phyloP scores from a whole-genome alignment of 1,140 invertebrate genomes.

The Brachionus plicatilis region DNA sequence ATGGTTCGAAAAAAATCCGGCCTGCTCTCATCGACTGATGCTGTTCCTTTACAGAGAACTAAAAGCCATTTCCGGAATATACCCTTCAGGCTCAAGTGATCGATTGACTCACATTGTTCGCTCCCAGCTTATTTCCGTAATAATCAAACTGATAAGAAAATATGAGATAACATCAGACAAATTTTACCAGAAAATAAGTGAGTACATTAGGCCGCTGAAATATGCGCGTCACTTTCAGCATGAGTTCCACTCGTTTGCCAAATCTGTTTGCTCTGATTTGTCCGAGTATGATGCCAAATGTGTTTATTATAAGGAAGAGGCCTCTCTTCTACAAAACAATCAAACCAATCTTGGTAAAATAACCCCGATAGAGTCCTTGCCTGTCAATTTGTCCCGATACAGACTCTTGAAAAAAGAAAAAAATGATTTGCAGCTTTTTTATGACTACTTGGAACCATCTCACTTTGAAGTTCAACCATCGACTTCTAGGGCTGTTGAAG shows the following conservation, averaged over 20 bases:
- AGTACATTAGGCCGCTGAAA: neutral
- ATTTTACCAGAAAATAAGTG: slow-evolving; percentile 2
- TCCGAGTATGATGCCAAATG: slow-evolving; percentile 5
- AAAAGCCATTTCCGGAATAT: slow-evolving; percentile 59
- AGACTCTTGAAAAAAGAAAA: slow-evolving; percentile 4
- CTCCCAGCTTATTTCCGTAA: slow-evolving; percentile 6
- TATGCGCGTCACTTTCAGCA: slow-evolving; percentile 28
- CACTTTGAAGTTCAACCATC: neutral
- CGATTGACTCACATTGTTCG: neutral
- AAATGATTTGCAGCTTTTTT: neutral
- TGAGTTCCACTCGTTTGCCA: neutral
- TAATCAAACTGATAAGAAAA: slow-evolving; percentile 12
- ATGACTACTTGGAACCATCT: neutral
- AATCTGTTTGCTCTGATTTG: slow-evolving; percentile 23
- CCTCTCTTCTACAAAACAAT: neutral
- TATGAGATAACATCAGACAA: neutral
- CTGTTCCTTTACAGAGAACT: slow-evolving; percentile 83
- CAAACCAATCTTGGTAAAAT: neutral
- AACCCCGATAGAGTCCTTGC: neutral
- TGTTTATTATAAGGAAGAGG: slow-evolving; percentile 16
- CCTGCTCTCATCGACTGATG: slow-evolving; percentile 70
- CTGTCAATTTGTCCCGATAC: slow-evolving; percentile 7
- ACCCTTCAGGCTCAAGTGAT: neutral
- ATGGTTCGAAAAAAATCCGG: slow-evolving; percentile 69
- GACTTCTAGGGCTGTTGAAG: neutral